Conservation (phyloP, 2,888 invertebrate species). For the Pheosia gnoma region DNA sequence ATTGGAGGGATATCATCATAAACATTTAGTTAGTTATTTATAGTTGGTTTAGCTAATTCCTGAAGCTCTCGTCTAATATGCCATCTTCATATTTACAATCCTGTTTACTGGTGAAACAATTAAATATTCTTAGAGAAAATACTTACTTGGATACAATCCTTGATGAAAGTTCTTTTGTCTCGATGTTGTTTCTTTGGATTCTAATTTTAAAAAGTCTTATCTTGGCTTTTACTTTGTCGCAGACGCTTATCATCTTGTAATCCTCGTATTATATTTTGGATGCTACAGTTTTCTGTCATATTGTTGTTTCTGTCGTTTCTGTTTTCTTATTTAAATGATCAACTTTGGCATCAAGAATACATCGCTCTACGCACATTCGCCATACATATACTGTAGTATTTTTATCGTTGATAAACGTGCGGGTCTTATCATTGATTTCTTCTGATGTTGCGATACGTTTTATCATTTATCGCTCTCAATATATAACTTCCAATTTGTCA, state of each 20-base stretch:
- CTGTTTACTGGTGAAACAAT: no score
- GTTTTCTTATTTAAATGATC: slow-evolving; percentile 3
- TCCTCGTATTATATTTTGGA: not conserved
- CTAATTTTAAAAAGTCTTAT: not conserved
- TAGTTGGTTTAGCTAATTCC: no score
- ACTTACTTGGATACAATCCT: no score
- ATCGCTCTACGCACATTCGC: not conserved
- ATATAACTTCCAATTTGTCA: not conserved
- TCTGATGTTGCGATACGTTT: slow-evolving; percentile 3
- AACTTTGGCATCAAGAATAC: not conserved
- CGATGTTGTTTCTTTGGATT: no score
- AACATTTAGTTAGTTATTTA: no score
- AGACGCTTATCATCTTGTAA: not conserved
- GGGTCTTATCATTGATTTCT: slow-evolving; percentile 1
- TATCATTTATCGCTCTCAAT: not conserved
- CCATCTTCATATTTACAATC: no score
- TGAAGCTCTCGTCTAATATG: no score
- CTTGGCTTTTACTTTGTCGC: not conserved
- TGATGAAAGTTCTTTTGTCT: no score
- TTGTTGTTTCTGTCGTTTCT: not conserved
- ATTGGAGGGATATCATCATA: no score
- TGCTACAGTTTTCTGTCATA: not conserved
- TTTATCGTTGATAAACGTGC: not conserved
- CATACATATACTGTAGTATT: not conserved
- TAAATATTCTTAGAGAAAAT: no score